Evolutionary conservation across 92 coral and sea anemone genomes (phyloP), one percentile per base, ranked within the genome.

Genomic region (Bergia sp.): DNA sequence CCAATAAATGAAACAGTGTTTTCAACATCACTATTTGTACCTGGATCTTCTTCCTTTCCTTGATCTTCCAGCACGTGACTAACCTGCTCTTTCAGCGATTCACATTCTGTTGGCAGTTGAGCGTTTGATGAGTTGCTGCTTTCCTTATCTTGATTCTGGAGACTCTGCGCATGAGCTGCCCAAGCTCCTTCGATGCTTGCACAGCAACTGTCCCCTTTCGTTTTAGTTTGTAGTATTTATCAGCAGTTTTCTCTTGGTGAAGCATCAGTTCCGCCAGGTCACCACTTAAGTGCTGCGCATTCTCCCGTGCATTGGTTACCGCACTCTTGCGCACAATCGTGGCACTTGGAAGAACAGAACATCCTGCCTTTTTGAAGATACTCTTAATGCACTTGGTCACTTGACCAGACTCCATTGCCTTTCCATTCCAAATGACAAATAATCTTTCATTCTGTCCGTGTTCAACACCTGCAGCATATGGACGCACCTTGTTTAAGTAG

Each of bases 201-300:
- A 72, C 80, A 20, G 79, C 40, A 4, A 39, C 88, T 71, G 29
- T 29, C 15, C 79, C 45, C 55, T 65, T 85, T 12, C 42, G 21
- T 21, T 45, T 20, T 7, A 67, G 61, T 0, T 6, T 4, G 39
- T 85, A 85, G 21, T 85, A 85, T 36, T 85, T 85, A 15, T 41
- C 76, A 6, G 80, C 88, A 67, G 88, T 85, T 20, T 64, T 64
- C 53, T 47, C 53, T 8, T 47, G 53, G 53, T 47, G 53, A 4
- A 0, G 37, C 88, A 85, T 85, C 7, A 85, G 49, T 11, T 65
- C 57, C 6, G 89, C 89, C 1, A 86, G 77, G 13, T 86, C 57
- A n/a, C 66, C 39, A 3, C 58, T 71, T 23, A 72, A 37, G 16
- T 86, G 66, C 11, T 58, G 79, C 21, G 50, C 64, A 1, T 49